Evolutionary conservation across 2,888 invertebrate species (phyloP), one percentile per base, ranked within the genome.

Genomic region (Trachelus iudaicus): DNA sequence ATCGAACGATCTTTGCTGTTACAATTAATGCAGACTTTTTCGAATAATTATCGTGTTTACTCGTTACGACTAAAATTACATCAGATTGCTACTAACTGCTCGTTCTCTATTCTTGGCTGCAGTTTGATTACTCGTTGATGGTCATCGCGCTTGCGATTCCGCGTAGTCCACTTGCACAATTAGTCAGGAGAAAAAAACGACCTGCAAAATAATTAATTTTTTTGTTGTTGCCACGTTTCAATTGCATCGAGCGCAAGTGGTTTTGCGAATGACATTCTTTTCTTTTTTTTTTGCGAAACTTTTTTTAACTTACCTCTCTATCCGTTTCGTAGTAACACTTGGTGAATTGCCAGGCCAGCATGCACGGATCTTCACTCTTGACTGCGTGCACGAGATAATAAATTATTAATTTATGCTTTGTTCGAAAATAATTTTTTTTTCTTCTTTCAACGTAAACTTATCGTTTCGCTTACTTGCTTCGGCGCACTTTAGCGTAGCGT

Each of bases 261-360:
- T 15, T 40, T 15, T 6, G 40, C 40, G 6, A 40, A 40, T 6
- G 15, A 23, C 15, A 6, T 6, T 13, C 1, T 4, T 56, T 15
- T 13, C n/a, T n/a, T n/a, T 4, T 56, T 40, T 56, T 23, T 23
- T 23, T 15, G 9, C 23, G 23, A 23, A 56, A 56, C 56, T 56
- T 15, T 56, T 15, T 15, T 9, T 9, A 23, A 23, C 56, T 33
- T 83, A 84, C 85, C 76, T 83, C 80, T 12, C 35, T 73, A 69
- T 88, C 86, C 11, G 76, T 78, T 0, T 83, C 83, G 31, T 78
- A 89, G 73, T 75, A 80, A 79, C 89, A 90, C 79, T 80, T 84
- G 9, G 79, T 77, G 75, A 87, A 85, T 71, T 84, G 69, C 81
- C 83, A 87, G 31, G 84, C 80, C 9, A 75, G 76, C 73, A 85